These are phyloP conservation scores for Alethe castanea DNA, from an alignment of 2,113 vertebrate species.

Conservation along the genomic window DNA sequence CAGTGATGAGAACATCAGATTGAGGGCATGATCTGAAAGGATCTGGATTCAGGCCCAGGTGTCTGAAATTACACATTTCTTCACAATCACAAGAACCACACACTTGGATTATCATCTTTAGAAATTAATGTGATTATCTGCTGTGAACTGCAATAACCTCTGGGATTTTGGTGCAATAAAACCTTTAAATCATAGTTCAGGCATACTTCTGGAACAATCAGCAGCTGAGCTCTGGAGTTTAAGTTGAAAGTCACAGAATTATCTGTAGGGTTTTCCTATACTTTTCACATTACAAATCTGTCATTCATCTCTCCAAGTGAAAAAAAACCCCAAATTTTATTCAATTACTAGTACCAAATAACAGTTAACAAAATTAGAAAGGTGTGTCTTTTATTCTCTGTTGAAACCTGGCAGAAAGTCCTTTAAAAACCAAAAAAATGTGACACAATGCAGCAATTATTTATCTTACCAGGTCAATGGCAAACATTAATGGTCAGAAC, in stretches of 20 bases:
- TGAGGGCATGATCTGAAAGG: not conserved
- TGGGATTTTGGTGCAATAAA: slow-evolving; percentile 19
- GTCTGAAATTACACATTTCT: not conserved
- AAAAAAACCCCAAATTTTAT: not conserved
- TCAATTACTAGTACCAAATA: not conserved
- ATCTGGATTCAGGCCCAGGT: not conserved
- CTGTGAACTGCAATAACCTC: not conserved
- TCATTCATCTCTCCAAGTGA: not conserved
- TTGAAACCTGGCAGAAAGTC: not conserved
- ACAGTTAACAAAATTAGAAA: not conserved
- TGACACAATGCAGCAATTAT: not conserved
- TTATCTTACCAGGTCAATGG: not conserved
- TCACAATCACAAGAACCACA: not conserved
- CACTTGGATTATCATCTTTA: not conserved
- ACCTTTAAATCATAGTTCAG: not conserved
- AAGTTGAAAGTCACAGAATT: not conserved
- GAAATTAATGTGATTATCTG: not conserved
- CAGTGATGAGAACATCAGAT: not conserved
- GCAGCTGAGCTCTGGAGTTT: not conserved
- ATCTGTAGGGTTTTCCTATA: not conserved
- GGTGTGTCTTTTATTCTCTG: not conserved
- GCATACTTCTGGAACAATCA: not conserved
- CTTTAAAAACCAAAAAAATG: not conserved
- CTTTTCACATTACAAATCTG: not conserved
- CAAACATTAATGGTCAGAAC: not conserved